Conservation (phyloP, 2,888 invertebrate species). For the Hydropsyche betteni region DNA sequence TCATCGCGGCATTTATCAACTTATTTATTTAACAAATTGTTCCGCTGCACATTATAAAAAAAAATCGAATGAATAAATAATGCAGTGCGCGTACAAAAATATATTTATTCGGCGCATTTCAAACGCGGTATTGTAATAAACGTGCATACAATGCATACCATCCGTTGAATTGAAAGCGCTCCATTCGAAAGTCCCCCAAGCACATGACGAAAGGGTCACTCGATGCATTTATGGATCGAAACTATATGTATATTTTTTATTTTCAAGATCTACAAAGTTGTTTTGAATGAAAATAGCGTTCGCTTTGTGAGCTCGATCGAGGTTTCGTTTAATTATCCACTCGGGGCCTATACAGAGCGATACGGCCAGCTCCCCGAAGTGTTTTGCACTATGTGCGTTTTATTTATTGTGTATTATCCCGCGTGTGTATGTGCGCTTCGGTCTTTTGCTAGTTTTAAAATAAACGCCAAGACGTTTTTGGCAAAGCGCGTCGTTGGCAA, state of each 20-base stretch:
- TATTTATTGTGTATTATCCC: no score
- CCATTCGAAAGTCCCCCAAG: conserved; percentile 5
- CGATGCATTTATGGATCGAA: conserved; percentile 6
- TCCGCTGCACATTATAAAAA: no score
- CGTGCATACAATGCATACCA: neutral
- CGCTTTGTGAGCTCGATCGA: conserved; percentile 10
- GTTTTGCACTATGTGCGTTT: no score
- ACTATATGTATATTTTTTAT: neutral
- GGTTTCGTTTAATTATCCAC: conserved; percentile 31
- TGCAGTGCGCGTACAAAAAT: no score
- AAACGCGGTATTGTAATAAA: neutral
- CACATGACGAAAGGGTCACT: conserved; percentile 16
- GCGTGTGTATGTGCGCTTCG: no score
- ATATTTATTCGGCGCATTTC: neutral
- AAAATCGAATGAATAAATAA: no score
- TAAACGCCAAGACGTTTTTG: neutral
- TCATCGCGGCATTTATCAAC: no score
- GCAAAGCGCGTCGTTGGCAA: conserved; percentile 11
- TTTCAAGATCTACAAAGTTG: neutral
- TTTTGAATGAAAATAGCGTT: conserved; percentile 30
- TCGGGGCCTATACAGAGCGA: conserved; percentile 1
- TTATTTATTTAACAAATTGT: no score
- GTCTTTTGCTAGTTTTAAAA: no score
- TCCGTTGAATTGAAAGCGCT: neutral
- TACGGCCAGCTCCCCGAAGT: no score